Percentiles rank a stretch among this genome's conserved stretches.
Conservation (phyloP, 2,797 vertebrate species). For the Chelonia mydas region DNA sequence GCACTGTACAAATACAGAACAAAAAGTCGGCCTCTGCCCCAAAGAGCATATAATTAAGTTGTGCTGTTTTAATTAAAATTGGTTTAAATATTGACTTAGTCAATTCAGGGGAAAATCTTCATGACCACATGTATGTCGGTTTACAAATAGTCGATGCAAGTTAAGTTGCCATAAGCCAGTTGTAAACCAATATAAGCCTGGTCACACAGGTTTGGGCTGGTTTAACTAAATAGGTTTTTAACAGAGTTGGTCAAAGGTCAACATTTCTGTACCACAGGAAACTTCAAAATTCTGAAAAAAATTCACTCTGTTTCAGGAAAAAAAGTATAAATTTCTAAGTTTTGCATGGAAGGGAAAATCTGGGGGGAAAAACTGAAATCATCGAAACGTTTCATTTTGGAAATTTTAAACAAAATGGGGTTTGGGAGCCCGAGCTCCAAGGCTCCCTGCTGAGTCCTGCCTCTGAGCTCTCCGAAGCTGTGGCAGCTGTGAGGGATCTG, state of each 20-base stretch:
- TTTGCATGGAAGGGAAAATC: not conserved
- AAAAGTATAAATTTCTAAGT: not conserved
- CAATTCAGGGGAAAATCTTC: conserved; percentile 15
- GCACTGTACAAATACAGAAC: not conserved
- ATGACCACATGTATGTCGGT: not conserved
- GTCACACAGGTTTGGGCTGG: not conserved
- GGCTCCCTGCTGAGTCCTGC: not conserved
- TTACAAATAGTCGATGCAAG: conserved; percentile 41
- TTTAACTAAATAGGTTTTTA: not conserved
- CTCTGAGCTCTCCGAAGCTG: not conserved
- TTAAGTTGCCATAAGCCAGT: conserved; percentile 33
- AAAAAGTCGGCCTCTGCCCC: not conserved
- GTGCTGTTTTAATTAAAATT: conserved; percentile 28
- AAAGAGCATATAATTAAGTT: not conserved
- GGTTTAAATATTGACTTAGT: conserved; percentile 39
- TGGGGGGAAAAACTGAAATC: not conserved
- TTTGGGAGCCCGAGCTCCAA: not conserved
- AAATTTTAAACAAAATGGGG: not conserved
- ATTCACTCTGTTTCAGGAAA: not conserved
- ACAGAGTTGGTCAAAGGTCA: not conserved
- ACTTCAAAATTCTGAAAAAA: not conserved
- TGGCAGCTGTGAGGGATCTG: not conserved
- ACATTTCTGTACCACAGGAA: not conserved
- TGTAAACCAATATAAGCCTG: not conserved
- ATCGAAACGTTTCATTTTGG: not conserved